Conservation (phyloP, 2,888 invertebrate species). For the Ellobium chinense region DNA sequence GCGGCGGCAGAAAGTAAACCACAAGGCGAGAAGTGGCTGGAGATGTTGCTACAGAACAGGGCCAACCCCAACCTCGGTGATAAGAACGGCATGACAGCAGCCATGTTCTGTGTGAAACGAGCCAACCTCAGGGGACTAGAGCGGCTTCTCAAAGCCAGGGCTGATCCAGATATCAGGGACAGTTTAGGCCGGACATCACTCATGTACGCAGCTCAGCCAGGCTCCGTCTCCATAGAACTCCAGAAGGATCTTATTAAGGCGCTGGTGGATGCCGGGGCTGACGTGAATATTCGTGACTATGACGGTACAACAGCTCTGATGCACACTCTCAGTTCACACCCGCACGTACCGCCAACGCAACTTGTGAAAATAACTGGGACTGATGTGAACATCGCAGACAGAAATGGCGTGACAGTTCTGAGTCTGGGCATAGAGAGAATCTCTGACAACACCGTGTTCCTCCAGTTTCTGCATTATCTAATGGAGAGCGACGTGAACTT, state of each 20-base stretch:
- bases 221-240: background rate
- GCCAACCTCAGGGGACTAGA: constrained; percentile 4
- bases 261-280: constrained; percentile 16
- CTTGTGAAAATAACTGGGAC: background rate
- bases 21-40: background rate
- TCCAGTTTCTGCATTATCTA: constrained; percentile 23
- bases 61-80: background rate
- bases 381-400: constrained; percentile 16
- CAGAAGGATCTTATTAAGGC: constrained; percentile 5
- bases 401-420: background rate
- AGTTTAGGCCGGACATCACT: constrained; percentile 14
- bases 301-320: constrained; percentile 18
- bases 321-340: background rate
- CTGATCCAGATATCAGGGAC: constrained; percentile 5
- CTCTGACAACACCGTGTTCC: background rate
- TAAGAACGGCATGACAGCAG: constrained; percentile 16
- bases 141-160: background rate
- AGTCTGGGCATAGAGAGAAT: background rate
- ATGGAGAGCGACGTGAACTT: constrained; percentile 8
- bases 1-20: background rate
- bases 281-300: constrained; percentile 11
- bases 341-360: background rate
- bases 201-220: constrained; percentile 7
- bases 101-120: constrained; percentile 12
- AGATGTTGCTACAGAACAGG: background rate